Conservation (phyloP, 2,113 vertebrate genomes). For the Apteryx mantelli region DNA sequence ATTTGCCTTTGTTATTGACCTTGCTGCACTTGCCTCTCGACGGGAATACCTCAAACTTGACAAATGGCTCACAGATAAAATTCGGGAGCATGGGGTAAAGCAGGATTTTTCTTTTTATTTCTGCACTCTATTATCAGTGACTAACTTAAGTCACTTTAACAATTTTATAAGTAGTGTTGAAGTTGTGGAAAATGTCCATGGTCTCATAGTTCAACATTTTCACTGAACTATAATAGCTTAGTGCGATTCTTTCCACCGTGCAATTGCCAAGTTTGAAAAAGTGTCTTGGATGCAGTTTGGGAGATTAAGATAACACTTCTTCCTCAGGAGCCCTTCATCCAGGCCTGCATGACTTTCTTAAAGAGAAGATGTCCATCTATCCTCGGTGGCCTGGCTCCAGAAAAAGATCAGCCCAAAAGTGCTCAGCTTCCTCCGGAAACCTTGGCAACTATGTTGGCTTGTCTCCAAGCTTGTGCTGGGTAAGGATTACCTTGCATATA, state of each 20-base stretch:
- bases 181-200: background rate
- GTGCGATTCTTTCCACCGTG: background rate
- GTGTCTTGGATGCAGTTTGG: background rate
- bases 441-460: conserved; percentile 95
- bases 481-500: conserved; percentile 59
- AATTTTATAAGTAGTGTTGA: conserved; percentile 24
- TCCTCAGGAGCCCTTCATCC: conserved; percentile 95
- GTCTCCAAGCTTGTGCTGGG: conserved; percentile 97
- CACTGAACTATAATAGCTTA: conserved; percentile 36
- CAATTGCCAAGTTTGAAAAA: conserved; percentile 51
- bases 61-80: conserved; percentile 99
- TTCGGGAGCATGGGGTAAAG: conserved; percentile 97
- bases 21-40: conserved; percentile 99
- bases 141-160: conserved; percentile 19
- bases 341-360: conserved; percentile 97
- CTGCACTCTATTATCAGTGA: conserved; percentile 30
- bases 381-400: conserved; percentile 95
- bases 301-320: background rate
- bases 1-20: conserved; percentile 99
- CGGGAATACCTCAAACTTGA: conserved; percentile 99
- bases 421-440: conserved; percentile 98
- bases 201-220: background rate
- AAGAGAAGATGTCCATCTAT: conserved; percentile 98
- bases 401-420: conserved; percentile 99
- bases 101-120: conserved; percentile 65